A percentile compares a stretch with the other conserved stretches of the same genome.
These are phyloP conservation scores for Cylloceria caligata DNA, from an alignment of 2,888 invertebrate genomes.

Conservation along the genomic window DNA sequence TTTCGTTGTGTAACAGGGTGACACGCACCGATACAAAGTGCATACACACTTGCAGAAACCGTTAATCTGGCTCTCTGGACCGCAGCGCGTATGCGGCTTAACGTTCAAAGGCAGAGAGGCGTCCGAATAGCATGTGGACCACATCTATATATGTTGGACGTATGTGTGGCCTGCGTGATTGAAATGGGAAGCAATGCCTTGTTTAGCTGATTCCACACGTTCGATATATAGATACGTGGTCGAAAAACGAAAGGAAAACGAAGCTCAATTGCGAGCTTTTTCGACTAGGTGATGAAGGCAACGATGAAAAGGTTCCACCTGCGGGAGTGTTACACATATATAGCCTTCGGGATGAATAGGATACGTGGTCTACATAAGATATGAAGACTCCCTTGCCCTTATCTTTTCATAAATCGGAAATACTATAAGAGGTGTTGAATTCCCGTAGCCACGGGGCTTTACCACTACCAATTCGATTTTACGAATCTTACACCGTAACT, in stretches of 20 bases:
- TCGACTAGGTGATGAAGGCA: not conserved
- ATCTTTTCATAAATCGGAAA: conserved; percentile 4
- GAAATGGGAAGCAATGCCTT: conserved; percentile 19
- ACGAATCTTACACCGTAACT: not conserved
- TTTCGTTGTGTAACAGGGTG: conserved; percentile 14
- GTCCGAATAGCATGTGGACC: conserved; percentile 38
- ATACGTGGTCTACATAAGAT: not conserved
- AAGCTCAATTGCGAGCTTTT: not conserved
- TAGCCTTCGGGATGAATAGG: not conserved
- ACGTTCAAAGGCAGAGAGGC: conserved; percentile 36
- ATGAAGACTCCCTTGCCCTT: conserved; percentile 7
- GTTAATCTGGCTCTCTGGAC: conserved; percentile 36
- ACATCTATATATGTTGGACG: conserved; percentile 1
- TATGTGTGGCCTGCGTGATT: conserved; percentile 11
- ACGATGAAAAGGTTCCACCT: not conserved
- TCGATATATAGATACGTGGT: not conserved
- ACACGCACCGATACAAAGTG: conserved; percentile 3
- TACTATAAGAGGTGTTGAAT: not conserved
- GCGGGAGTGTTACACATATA: not conserved
- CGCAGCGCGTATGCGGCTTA: conserved; percentile 12
- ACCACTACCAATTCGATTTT: not conserved
- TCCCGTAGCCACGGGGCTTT: not conserved
- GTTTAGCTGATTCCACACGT: not conserved
- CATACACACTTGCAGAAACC: conserved; percentile 1
- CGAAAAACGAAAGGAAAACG: not conserved